phyloP scores from a whole-genome alignment of 2,888 invertebrate genomes.

The Terebella lapidaria region DNA sequence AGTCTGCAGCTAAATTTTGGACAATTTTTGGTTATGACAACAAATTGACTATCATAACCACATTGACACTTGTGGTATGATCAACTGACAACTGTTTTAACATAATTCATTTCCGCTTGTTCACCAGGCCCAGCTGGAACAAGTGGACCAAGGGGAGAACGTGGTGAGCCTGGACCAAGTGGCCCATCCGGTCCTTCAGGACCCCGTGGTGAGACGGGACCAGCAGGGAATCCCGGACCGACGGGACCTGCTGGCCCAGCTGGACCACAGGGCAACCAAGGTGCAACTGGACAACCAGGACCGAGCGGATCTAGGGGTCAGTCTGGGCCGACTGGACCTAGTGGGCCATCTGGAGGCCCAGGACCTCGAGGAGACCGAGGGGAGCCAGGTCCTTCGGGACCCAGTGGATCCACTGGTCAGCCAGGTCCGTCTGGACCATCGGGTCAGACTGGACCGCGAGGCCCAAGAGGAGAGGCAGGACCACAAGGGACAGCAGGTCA shows the following conservation, averaged over 20 bases:
- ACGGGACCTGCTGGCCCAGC: constrained; percentile 13
- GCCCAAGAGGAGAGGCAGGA: constrained; percentile 2
- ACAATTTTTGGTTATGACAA: too few species aligned
- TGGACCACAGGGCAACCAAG: constrained; percentile 7
- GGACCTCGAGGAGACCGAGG: constrained; percentile 19
- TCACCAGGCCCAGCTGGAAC: constrained; percentile 5
- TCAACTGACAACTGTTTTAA: too few species aligned
- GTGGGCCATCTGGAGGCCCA: constrained; percentile 10
- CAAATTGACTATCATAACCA: too few species aligned
- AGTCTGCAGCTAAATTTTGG: too few species aligned
- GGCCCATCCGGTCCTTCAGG: constrained; percentile 11
- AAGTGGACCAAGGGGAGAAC: constrained; percentile 7
- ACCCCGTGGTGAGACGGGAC: constrained; percentile 18
- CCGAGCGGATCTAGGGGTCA: constrained; percentile 6
- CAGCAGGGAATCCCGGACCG: neutral
- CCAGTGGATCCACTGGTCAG: constrained; percentile 17
- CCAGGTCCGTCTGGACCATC: constrained; percentile 14
- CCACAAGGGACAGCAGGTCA: too few species aligned
- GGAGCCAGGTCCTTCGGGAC: constrained; percentile 3
- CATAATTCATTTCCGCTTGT: constrained; percentile 5
- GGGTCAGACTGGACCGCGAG: constrained; percentile 12
- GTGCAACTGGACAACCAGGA: constrained; percentile 10
- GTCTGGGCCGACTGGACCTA: constrained; percentile 2
- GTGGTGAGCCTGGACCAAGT: constrained; percentile 15
- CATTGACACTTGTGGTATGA: too few species aligned